These are phyloP conservation scores for Acanthurus lineatus DNA, from an alignment of 2,797 vertebrate species.

Conservation along the genomic window DNA sequence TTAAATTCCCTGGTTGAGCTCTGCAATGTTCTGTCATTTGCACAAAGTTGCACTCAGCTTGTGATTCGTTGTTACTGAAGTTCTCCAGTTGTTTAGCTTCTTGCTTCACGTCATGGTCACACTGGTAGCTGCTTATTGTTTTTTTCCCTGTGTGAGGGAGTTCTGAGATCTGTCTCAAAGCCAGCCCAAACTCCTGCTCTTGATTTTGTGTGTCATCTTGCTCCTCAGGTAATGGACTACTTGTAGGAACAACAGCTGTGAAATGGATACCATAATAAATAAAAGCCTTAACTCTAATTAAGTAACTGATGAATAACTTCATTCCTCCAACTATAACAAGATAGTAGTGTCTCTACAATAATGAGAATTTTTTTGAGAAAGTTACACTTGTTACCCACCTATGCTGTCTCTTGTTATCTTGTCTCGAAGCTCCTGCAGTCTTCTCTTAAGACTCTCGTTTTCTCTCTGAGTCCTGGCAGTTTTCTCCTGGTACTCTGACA, in stretches of 20 bases:
- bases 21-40: constrained; percentile 29
- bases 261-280: constrained; percentile 5
- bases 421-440: constrained; percentile 79
- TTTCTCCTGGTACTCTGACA: constrained; percentile 83
- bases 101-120: constrained; percentile 35
- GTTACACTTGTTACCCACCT: constrained; percentile 60
- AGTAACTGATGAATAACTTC: not conserved
- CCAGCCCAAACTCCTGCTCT: constrained; percentile 22
- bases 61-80: constrained; percentile 3
- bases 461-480: constrained; percentile 81
- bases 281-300: not conserved
- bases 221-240: constrained; percentile 22
- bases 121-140: not conserved
- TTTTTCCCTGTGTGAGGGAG: constrained; percentile 29
- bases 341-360: not conserved
- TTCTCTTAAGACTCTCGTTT: constrained; percentile 80
- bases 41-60: constrained; percentile 6
- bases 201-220: constrained; percentile 11
- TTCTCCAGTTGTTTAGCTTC: constrained; percentile 35
- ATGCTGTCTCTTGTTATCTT: constrained; percentile 59
- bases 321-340: not conserved
- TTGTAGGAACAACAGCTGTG: constrained; percentile 39
- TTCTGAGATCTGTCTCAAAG: constrained; percentile 32
- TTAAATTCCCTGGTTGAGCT: constrained; percentile 39
- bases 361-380: not conserved